Evolutionary conservation across 2,888 invertebrate species (phyloP), one percentile per base, ranked within the genome.

Genomic region (Cenopis cana): DNA sequence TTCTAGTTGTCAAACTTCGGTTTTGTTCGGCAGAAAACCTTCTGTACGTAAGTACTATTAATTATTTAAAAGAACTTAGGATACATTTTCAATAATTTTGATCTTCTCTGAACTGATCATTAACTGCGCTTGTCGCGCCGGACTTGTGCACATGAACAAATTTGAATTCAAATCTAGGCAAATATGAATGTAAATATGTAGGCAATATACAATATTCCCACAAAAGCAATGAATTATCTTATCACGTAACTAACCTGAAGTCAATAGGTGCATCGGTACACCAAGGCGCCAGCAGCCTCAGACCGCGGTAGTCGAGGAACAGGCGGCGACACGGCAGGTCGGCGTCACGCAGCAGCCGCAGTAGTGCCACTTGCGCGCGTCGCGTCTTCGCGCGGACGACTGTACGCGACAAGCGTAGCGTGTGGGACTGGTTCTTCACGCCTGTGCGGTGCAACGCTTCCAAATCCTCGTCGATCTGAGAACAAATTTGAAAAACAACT

Each of bases 251-350:
- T 57, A 38, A 94, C 86, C 89, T 93, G 78, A 93, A 92, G 68
- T 91, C 88, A 0, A 89, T 81, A 20, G 95, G 94, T 0, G 95
- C 94, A 81, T 98, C 97, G 71, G 95, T 95, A 95, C 99, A 98
- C 96, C 99, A 99, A 36, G 97, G 98, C 93, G 98, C 98, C 71
- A 99, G 94, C 68, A 99, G 92, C 8, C 97, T 94, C 68, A 99
- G 93, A 0, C 99, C 99, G 82, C 99, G 98, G 89, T 99, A 99
- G 92, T 98, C 98, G 68, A 98, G 94, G 92, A 99, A 99, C 74
- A 99, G 94, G 17, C 98, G 93, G 11, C 97, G 94, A 83, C 98
- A 98, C 0, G 98, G 96, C 79, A 97, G 91, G 84, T 97, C 97
- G 0, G 97, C 97, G 73, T 95, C 95, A 70, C 97, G 95, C 72